phyloP scores from a whole-genome alignment of 2,113 vertebrate genomes.

The Aythya baeri region DNA sequence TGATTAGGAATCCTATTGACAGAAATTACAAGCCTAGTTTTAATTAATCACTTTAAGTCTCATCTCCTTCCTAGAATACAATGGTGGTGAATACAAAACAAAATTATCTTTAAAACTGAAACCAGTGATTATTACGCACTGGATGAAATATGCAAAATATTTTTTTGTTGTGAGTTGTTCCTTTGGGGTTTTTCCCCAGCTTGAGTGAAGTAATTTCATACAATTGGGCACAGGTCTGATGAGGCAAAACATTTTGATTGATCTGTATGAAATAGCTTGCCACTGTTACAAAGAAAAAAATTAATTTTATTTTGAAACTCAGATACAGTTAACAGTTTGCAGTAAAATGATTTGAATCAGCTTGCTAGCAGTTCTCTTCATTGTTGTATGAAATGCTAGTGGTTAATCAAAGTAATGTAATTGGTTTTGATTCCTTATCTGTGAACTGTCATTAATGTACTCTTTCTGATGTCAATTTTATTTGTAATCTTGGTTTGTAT shows the following conservation, averaged over 20 bases:
- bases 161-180: neutral
- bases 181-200: neutral
- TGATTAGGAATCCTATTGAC: neutral
- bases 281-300: neutral
- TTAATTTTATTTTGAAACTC: neutral
- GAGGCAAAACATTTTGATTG: neutral
- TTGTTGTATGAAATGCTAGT: neutral
- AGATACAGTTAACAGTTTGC: neutral
- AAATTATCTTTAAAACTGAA: neutral
- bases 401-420: neutral
- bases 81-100: neutral
- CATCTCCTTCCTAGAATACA: neutral
- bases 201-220: neutral
- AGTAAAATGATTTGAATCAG: neutral
- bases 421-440: neutral
- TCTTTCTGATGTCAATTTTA: neutral
- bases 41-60: neutral
- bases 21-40: neutral
- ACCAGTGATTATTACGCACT: neutral
- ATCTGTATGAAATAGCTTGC: neutral
- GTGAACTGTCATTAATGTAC: neutral
- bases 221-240: neutral
- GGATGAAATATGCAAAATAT: neutral
- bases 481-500: neutral
- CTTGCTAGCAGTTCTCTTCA: neutral